Base-by-base conservation (phyloP, 2,888 invertebrate genomes). In the Standfussiana lucernea region DNA sequence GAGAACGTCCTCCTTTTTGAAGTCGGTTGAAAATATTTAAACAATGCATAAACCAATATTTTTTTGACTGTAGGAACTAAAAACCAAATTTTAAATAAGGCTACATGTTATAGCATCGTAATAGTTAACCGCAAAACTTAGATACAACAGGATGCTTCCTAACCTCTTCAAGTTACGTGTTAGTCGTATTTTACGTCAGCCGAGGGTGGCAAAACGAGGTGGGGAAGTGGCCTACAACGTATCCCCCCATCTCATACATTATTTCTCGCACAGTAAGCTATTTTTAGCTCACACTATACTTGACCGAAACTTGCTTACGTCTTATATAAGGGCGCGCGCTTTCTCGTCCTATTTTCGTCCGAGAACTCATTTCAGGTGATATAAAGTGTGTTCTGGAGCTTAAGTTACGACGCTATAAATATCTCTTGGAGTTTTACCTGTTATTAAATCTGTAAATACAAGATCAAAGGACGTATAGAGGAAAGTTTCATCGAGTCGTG, bases 261-360 rank as follows among this genome's bases (percentile, higher is more conserved):
- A 72, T 74, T 79, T 68, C 56, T 28, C 59, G 53, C 40, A 64
- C 13, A 53, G 15, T 28, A n/a, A 68, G 47, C 68, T 84, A 82
- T 75, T 75, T 79, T 82, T 75, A 80, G 64, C 71, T 15, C 28
- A 53, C 45, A 64, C 75, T 65, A 68, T 69, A 59, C 50, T 75
- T 71, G 53, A 75, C 37, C 64, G 59, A 15, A 56, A 61, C 45
- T 50, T 69, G 32, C 45, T 42, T 37, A 18, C 50, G 15, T 68
- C 64, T 45, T 79, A 64, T 42, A 32, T 67, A 59, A 62, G 28
- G 42, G 35, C 45, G 18, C 37, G 5, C 62, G 32, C 56, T 50
- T 21, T 56, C 59, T 64, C 28, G 45, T 32, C 61, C 37, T 84
- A 75, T 82, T 79, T 84, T 61, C 7, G 65, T 47, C 35, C 2